Evolutionary conservation across 53 echinoderm and acorn worm species (phyloP), one percentile per base, ranked within the genome.

Genomic region (Henricia sp.): DNA sequence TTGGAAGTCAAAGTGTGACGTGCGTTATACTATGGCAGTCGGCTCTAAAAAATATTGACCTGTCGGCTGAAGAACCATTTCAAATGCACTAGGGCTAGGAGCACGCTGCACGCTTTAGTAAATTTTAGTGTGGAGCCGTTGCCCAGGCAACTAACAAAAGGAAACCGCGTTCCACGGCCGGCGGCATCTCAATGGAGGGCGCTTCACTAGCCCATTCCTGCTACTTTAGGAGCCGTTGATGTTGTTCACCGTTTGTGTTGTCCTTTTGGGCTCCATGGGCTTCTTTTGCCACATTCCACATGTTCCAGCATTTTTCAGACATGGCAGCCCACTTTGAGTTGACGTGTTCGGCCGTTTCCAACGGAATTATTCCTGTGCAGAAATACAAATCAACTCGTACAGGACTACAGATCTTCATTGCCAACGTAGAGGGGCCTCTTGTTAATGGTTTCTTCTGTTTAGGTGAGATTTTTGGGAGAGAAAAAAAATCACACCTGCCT

Each of bases 361-460:
- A 96, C 48, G 96, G 92, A 39, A 54, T 96, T 20, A 90, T 96
- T 28, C 96, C 94, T 0, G 96, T 96, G 27, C 82, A 90, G 13
- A 96, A 96, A 70, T 96, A 94, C 65, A 91, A 28, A 69, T 94
- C 94, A 11, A 90, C 80, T 38, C 50, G 78, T 51, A 96, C 92
- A n/a, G 96, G 96, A 2, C 52, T 96, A 24, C 92, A 94, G 16
- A 88, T 96, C 3, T 96, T 94, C 54, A 83, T 93, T 11, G 96
- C 94, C 30, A 78, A 92, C 68, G 96, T 96, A 40, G 96, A 92
- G 50, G 96, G 96, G 0, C 96, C 96, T 21, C 86, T 96, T 12
- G 94, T 96, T 13, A 96, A 96, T 83, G 96, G 96, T 10, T 96
- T 88, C 84, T 96, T 96, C 70, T 92, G 92, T 75, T 73, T 96